Conservation (phyloP, 1,140 invertebrate genomes). For the Drosophila pseudoananassae region DNA sequence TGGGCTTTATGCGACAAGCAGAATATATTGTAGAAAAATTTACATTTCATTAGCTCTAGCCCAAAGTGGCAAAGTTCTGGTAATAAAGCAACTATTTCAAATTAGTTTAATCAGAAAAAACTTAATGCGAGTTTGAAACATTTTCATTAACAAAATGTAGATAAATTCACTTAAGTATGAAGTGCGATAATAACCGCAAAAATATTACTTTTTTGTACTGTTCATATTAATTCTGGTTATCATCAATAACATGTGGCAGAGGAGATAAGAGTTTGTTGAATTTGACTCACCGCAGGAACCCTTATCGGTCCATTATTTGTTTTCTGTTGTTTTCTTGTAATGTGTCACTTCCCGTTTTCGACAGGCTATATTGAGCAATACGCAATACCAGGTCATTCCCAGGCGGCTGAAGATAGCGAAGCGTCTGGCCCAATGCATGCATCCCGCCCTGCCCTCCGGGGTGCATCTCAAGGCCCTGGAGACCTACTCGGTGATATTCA, state of each 20-base stretch:
- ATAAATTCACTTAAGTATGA: too few relatives aligned
- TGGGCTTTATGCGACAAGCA: too few relatives aligned
- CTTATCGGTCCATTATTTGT: background rate
- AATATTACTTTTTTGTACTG: too few relatives aligned
- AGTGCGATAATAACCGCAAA: too few relatives aligned
- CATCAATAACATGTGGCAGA: background rate
- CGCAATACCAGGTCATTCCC: slow-evolving; percentile 95
- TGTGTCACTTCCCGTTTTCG: slow-evolving; percentile 21
- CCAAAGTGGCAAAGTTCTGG: too few relatives aligned
- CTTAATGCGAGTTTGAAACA: background rate
- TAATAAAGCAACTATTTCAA: background rate
- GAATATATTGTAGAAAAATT: too few relatives aligned
- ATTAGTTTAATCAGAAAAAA: background rate
- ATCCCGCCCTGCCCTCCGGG: slow-evolving; percentile 95
- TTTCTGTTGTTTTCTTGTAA: slow-evolving; percentile 1
- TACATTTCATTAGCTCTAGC: too few relatives aligned
- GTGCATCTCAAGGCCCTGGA: slow-evolving; percentile 97
- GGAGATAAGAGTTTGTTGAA: background rate
- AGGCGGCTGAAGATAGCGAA: slow-evolving; percentile 96
- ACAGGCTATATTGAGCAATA: slow-evolving; percentile 90
- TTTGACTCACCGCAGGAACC: slow-evolving; percentile 19
- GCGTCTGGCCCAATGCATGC: slow-evolving; percentile 97
- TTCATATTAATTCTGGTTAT: background rate
- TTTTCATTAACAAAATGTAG: too few relatives aligned
- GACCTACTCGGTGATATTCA: slow-evolving; percentile 97